A percentile compares a stretch with the other conserved stretches of the same genome.
Conservation (phyloP, 2,888 invertebrate species). For the Liodrosophila aerea region DNA sequence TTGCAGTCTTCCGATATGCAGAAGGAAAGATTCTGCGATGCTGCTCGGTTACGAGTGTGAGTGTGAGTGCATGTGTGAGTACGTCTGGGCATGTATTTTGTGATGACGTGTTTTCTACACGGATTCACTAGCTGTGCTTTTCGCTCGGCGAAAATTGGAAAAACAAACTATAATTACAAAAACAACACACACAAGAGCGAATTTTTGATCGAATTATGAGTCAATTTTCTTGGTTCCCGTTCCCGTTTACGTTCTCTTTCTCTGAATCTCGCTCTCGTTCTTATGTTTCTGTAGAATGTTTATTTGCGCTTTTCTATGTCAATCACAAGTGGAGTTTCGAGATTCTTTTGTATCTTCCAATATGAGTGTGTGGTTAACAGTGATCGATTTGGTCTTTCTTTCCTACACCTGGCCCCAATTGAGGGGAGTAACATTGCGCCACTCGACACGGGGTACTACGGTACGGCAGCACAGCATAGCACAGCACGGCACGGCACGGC, state of each 20-base stretch:
- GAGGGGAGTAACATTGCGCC: slow-evolving; percentile 57
- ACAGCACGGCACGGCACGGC: slow-evolving; percentile 60
- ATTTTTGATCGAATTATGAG: slow-evolving; percentile 10
- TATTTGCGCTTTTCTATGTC: slow-evolving; percentile 20
- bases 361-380: too few relatives aligned
- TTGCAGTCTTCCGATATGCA: too few relatives aligned
- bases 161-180: slow-evolving; percentile 25
- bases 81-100: too few relatives aligned
- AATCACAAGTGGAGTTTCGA: too few relatives aligned
- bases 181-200: slow-evolving; percentile 11
- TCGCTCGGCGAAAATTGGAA: slow-evolving; percentile 16
- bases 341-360: too few relatives aligned
- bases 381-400: too few relatives aligned
- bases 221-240: too few relatives aligned
- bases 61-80: slow-evolving; percentile 12
- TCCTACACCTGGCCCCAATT: too few relatives aligned
- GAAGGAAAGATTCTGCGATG: too few relatives aligned
- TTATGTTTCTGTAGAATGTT: slow-evolving; percentile 20
- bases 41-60: too few relatives aligned
- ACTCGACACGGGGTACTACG: slow-evolving; percentile 19
- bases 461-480: slow-evolving; percentile 50
- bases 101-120: slow-evolving; percentile 62
- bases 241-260: background rate
- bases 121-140: slow-evolving; percentile 14
- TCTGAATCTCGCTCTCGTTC: background rate